Conservation (phyloP, 2,888 invertebrate genomes). For the Yponomeuta malinellus region DNA sequence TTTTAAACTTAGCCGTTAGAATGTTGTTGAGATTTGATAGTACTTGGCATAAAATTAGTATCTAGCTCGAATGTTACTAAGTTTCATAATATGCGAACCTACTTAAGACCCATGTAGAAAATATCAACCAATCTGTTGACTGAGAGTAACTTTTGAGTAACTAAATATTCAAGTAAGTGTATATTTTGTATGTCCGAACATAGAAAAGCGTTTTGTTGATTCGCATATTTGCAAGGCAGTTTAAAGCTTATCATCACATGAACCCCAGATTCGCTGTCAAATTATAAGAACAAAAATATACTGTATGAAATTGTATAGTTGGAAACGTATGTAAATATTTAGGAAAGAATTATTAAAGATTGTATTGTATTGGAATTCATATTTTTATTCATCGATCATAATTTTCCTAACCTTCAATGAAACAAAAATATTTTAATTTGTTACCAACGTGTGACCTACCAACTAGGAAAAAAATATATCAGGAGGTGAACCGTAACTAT, state of each 20-base stretch:
- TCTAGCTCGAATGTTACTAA: not conserved
- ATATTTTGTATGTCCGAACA: not conserved
- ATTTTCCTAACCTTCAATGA: too few species aligned
- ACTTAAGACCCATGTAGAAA: not conserved
- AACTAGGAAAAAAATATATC: too few species aligned
- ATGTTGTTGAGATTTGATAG: not conserved
- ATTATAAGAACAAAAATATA: not conserved
- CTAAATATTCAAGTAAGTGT: not conserved
- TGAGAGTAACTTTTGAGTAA: not conserved
- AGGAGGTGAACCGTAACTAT: too few species aligned
- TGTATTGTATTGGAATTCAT: constrained; percentile 16
- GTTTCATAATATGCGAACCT: not conserved
- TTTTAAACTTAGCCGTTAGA: not conserved
- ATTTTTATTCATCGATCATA: not conserved
- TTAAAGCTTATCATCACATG: not conserved
- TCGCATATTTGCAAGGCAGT: not conserved
- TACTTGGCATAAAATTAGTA: not conserved
- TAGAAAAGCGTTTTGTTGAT: not conserved
- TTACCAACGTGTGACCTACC: too few species aligned
- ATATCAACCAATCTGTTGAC: not conserved
- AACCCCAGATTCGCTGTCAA: not conserved
- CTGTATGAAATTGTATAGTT: constrained; percentile 9
- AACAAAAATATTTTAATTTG: too few species aligned
- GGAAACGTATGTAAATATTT: constrained; percentile 18
- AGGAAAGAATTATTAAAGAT: constrained; percentile 11